A percentile compares a stretch with the other conserved stretches of the same genome.
Conservation (phyloP, 1,140 invertebrate genomes). For the Drosophila sechellia region DNA sequence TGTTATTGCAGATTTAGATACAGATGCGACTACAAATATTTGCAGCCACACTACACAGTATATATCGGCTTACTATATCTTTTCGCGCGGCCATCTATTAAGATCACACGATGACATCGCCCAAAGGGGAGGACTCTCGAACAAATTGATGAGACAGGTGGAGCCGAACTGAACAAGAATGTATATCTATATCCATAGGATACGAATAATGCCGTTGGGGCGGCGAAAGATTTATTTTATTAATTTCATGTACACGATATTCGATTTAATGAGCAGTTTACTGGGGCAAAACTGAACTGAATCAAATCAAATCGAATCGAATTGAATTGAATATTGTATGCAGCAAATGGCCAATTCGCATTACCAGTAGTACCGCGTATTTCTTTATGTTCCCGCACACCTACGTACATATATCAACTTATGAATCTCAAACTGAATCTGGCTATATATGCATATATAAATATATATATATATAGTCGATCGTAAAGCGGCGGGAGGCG, state of each 20-base stretch:
- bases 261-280: constrained; percentile 57
- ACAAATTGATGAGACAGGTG: constrained; percentile 51
- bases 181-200: constrained; percentile 4
- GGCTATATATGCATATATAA: constrained; percentile 11
- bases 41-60: not conserved
- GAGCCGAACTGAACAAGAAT: constrained; percentile 34
- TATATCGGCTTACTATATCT: constrained; percentile 34
- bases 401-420: too few relatives aligned
- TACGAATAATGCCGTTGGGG: constrained; percentile 4
- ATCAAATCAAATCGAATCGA: constrained; percentile 33
- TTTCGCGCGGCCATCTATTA: constrained; percentile 41
- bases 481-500: constrained; percentile 36
- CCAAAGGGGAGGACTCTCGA: constrained; percentile 26
- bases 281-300: constrained; percentile 44
- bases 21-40: constrained; percentile 3
- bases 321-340: constrained; percentile 21
- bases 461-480: constrained; percentile 10
- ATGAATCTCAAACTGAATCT: constrained; percentile 10
- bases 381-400: constrained; percentile 1
- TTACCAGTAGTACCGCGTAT: not conserved
- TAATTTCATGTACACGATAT: constrained; percentile 39
- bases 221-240: constrained; percentile 36
- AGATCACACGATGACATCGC: constrained; percentile 37
- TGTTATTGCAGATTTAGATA: constrained; percentile 54
- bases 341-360: constrained; percentile 38